Evolutionary conservation across 2,888 invertebrate species (phyloP).

Genomic region (Molorchus minor): DNA sequence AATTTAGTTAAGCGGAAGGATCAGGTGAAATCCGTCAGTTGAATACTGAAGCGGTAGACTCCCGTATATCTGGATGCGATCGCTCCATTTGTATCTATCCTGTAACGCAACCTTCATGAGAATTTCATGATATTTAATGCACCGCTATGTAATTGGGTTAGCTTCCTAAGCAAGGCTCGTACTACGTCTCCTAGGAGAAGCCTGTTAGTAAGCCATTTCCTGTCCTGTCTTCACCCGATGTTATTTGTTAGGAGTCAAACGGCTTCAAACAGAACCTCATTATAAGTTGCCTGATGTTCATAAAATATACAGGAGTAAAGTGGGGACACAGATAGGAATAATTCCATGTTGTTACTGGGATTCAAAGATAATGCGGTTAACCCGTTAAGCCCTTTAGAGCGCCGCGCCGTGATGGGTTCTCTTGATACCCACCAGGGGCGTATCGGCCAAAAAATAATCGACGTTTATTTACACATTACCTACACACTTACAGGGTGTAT

Average conservation of each 20-base stretch:
- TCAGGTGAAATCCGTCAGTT: conserved; percentile 3
- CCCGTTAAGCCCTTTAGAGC: conserved; percentile 53
- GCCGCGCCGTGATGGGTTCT: conserved; percentile 38
- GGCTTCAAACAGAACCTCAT: conserved; percentile 64
- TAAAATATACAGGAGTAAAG: conserved; percentile 61
- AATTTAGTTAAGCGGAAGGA: conserved; percentile 9
- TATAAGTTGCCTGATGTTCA: conserved; percentile 64
- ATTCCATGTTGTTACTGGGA: conserved; percentile 53
- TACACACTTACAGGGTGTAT: no score
- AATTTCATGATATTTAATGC: conserved; percentile 63
- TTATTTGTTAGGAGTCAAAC: conserved; percentile 53
- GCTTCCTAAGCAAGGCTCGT: conserved; percentile 49
- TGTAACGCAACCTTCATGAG: conserved; percentile 55
- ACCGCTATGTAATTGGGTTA: conserved; percentile 61
- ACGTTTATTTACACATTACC: no score
- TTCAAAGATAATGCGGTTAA: conserved; percentile 60
- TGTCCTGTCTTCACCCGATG: conserved; percentile 46
- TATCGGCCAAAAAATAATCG: no score
- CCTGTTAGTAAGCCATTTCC: conserved; percentile 58
- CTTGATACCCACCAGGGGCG: conserved; percentile 30
- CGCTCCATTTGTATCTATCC: conserved; percentile 25
- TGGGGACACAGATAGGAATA: conserved; percentile 50
- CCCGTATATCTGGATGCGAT: conserved; percentile 7
- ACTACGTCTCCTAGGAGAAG: conserved; percentile 56
- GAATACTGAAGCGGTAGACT: conserved; percentile 2